phyloP scores from a whole-genome alignment of 1,140 invertebrate species.

The Drosophila grimshawi region DNA sequence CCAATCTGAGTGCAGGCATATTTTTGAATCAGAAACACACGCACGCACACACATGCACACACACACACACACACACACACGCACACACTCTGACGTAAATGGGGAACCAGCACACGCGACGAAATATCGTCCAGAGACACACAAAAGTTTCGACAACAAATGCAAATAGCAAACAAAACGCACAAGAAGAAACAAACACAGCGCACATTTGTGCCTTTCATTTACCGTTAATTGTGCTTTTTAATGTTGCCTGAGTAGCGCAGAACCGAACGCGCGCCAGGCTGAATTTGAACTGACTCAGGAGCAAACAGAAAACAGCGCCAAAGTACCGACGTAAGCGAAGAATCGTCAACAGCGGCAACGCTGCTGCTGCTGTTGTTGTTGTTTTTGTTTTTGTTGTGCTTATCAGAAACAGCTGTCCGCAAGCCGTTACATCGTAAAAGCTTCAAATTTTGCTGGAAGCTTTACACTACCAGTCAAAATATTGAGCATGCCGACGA shows the following conservation, averaged over 20 bases:
- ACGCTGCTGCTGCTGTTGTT: slow-evolving; percentile 12
- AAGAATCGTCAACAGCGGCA: slow-evolving; percentile 4
- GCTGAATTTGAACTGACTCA: slow-evolving; percentile 70
- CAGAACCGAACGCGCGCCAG: slow-evolving; percentile 68
- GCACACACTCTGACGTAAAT: neutral
- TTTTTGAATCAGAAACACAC: neutral
- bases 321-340: slow-evolving; percentile 18
- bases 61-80: neutral
- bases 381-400: slow-evolving; percentile 24
- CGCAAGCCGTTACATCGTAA: slow-evolving; percentile 17
- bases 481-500: slow-evolving; percentile 9
- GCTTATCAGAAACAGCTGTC: slow-evolving; percentile 52
- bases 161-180: slow-evolving; percentile 17
- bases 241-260: slow-evolving; percentile 32
- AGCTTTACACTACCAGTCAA: slow-evolving; percentile 31
- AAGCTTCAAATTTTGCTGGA: slow-evolving; percentile 21
- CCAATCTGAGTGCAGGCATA: slow-evolving; percentile 8
- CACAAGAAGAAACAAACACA: slow-evolving; percentile 7
- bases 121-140: neutral
- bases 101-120: slow-evolving; percentile 9
- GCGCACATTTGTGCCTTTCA: slow-evolving; percentile 19
- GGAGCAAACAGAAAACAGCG: slow-evolving; percentile 32
- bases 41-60: neutral
- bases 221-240: slow-evolving; percentile 21
- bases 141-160: slow-evolving; percentile 3